A percentile compares a stretch with the other conserved stretches of the same genome.
These are phyloP conservation scores for Caenorhabditis japonica DNA, from an alignment of 2,888 invertebrate genomes.

Conservation along the genomic window DNA sequence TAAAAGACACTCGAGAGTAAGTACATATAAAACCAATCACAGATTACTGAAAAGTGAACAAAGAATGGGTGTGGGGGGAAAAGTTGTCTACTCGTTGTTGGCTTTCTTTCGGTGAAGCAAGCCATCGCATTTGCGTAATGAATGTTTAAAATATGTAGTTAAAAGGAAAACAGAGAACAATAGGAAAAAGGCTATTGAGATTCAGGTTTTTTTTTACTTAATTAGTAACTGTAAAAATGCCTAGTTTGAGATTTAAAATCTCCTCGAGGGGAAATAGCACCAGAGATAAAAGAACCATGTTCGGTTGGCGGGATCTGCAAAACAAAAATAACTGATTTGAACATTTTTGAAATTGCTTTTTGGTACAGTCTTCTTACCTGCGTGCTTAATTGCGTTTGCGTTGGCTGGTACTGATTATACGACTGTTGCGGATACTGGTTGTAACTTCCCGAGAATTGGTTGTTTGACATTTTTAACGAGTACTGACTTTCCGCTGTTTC, in stretches of 20 bases:
- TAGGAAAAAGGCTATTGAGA: conserved; percentile 11
- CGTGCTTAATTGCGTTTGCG: conserved; percentile 37
- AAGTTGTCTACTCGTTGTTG: conserved; percentile 27
- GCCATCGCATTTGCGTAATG: conserved; percentile 34
- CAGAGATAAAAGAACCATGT: conserved; percentile 54
- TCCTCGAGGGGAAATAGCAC: conserved; percentile 48
- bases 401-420: conserved; percentile 13
- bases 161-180: conserved; percentile 28
- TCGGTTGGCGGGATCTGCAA: conserved; percentile 47
- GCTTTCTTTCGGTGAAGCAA: conserved; percentile 25
- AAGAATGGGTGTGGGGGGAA: neutral
- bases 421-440: conserved; percentile 40
- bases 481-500: conserved; percentile 38
- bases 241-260: conserved; percentile 62
- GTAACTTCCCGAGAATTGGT: conserved; percentile 19
- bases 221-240: conserved; percentile 65
- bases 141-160: conserved; percentile 15
- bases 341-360: neutral
- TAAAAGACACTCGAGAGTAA: conserved; percentile 7
- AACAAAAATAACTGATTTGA: neutral
- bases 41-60: too few relatives aligned
- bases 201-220: conserved; percentile 18
- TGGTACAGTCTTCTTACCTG: conserved; percentile 39
- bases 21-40: too few relatives aligned
- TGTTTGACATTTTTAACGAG: conserved; percentile 28